These are phyloP conservation scores for Aleiodes leptofemur DNA, from an alignment of 2,888 invertebrate species.

Conservation along the genomic window DNA sequence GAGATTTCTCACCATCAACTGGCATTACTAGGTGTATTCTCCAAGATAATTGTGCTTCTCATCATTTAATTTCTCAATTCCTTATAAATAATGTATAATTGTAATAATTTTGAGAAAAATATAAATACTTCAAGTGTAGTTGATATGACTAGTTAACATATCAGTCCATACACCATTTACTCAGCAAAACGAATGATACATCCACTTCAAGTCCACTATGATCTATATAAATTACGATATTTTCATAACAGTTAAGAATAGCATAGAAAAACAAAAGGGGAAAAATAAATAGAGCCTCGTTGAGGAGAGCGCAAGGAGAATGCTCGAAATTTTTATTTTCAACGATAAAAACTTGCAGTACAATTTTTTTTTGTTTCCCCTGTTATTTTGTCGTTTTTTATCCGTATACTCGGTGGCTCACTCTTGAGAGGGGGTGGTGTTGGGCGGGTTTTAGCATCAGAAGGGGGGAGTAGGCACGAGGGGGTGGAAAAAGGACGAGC, in stretches of 20 bases:
- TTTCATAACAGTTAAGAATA: neutral
- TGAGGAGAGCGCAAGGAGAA: constrained; percentile 34
- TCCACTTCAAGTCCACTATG: neutral
- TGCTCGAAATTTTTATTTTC: constrained; percentile 39
- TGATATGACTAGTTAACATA: no score
- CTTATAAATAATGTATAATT: no score
- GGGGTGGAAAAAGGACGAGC: constrained; percentile 34
- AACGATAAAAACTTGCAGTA: constrained; percentile 39
- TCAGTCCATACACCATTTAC: no score
- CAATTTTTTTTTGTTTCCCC: constrained; percentile 44
- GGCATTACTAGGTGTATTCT: no score
- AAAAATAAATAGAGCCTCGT: constrained; percentile 16
- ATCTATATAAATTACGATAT: neutral
- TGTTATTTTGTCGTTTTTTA: constrained; percentile 25
- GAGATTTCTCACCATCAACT: no score
- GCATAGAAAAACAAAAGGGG: no score
- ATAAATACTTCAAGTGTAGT: no score
- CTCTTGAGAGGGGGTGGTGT: constrained; percentile 68
- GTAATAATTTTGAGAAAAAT: no score
- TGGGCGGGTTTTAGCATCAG: constrained; percentile 33
- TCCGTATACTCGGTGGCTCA: constrained; percentile 34
- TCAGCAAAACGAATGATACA: no score
- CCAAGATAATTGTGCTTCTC: no score
- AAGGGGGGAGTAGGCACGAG: constrained; percentile 4
- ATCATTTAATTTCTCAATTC: no score